Base-by-base conservation (phyloP, 2,888 invertebrate species). In the Agrochola lota region DNA sequence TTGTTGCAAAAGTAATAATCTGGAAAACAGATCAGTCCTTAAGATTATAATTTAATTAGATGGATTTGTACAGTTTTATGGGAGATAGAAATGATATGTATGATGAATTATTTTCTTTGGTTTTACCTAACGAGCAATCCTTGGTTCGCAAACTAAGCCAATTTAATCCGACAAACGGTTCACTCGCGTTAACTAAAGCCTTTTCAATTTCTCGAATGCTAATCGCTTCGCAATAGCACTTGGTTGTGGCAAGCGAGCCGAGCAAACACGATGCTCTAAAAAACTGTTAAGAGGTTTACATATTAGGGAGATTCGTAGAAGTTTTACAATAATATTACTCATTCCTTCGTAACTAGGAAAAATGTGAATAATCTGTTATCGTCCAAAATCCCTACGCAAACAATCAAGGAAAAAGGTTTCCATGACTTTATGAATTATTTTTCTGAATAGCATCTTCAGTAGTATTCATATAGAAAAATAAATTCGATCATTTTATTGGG, bases 171-270 rank as follows among this genome's bases (percentile, higher is more conserved):
- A 89, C 90, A 91, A 94, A 92, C 92, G 92, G 91, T 86, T 89
- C 90, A 89, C 90, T 91, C 89, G 90, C 91, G 89, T 91, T 90
- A 90, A 91, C 89, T 90, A 91, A 94, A 94, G 93, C 93, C 93
- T 93, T 94, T 95, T 94, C 93, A 94, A 94, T 95, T 95, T 93
- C 93, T 92, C 89, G 86, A 91, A 92, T 87, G 90, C 91, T 94
- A 93, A 94, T 93, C 92, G 86, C 86, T 88, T 76, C 49, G 67
- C 74, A 71, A 78, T 84, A 78, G 80, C 78, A 84, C 75, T 84
- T 80, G 73, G 76, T 73, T 83, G 84, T 43, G 70, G 78, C 68
- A 77, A 81, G 55, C 64, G 62, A 77, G 59, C 67, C 69, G 66
- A 78, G 71, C 68, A 72, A 67, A 63, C 46, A 60, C 23, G 68